Conservation (phyloP, 2,113 vertebrate species). For the Hylia prasina region DNA sequence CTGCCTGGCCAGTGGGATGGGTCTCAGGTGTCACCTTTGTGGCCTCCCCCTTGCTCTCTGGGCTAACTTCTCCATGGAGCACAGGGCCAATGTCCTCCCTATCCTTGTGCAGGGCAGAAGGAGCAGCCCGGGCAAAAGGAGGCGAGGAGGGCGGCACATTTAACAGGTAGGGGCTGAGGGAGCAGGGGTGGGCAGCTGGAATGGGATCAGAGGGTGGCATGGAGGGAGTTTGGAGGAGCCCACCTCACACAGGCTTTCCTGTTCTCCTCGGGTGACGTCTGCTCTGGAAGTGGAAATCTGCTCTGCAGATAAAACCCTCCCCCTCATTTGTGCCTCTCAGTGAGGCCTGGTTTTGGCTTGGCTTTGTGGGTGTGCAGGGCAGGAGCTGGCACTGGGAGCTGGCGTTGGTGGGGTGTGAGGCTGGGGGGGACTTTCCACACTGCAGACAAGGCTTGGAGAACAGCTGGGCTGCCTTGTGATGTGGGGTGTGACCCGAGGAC, state of each 20-base stretch:
- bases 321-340: background rate
- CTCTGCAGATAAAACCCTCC: background rate
- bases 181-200: background rate
- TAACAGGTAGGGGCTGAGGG: constrained; percentile 67
- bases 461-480: background rate
- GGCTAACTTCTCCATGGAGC: background rate
- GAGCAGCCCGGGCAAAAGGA: background rate
- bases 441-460: background rate
- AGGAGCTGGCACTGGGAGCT: background rate
- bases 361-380: background rate
- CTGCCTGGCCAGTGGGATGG: background rate
- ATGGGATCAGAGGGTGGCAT: background rate
- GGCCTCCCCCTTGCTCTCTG: no score
- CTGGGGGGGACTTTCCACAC: background rate
- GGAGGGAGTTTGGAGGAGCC: rapidly evolving
- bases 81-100: rapidly evolving
- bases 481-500: background rate
- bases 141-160: constrained; percentile 61
- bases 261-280: rapidly evolving
- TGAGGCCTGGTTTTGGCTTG: background rate
- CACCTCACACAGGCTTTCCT: background rate
- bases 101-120: constrained; percentile 35
- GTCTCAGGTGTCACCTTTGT: background rate
- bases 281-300: background rate
- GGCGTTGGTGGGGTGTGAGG: rapidly evolving